Percentiles rank a stretch among this genome's conserved stretches.
These are phyloP conservation scores for Nudaria mundana DNA, from an alignment of 2,888 invertebrate species.

Conservation along the genomic window DNA sequence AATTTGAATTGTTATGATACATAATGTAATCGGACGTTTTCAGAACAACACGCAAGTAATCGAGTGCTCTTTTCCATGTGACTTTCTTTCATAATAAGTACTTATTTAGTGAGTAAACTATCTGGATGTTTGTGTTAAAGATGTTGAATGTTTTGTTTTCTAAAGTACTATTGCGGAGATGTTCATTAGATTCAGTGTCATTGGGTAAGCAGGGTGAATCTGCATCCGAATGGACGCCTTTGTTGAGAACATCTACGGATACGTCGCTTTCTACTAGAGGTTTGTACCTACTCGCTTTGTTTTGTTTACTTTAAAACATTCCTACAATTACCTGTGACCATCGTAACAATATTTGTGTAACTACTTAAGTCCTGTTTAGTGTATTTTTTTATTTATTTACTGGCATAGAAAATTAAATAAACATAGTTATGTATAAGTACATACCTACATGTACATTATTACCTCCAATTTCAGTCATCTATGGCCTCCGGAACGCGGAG, in stretches of 20 bases:
- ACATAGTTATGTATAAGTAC: too few species aligned
- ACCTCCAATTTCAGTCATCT: too few species aligned
- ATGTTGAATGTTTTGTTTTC: slow-evolving; percentile 38
- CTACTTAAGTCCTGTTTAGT: neutral
- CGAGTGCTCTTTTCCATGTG: slow-evolving; percentile 1
- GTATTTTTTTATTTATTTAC: too few species aligned
- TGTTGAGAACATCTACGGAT: slow-evolving; percentile 39
- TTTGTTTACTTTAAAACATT: slow-evolving; percentile 28
- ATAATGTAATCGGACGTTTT: slow-evolving; percentile 19
- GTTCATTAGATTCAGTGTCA: slow-evolving; percentile 37
- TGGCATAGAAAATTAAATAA: too few species aligned
- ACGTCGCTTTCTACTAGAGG: slow-evolving; percentile 32
- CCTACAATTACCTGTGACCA: slow-evolving; percentile 18
- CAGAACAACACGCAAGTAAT: slow-evolving; percentile 21
- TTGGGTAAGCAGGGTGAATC: slow-evolving; percentile 35
- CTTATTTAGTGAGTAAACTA: too few species aligned
- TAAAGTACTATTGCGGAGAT: slow-evolving; percentile 41
- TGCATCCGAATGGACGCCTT: slow-evolving; percentile 58
- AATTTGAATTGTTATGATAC: slow-evolving; percentile 36
- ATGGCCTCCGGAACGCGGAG: too few species aligned
- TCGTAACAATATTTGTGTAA: slow-evolving; percentile 1
- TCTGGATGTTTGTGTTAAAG: too few species aligned
- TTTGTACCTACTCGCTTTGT: slow-evolving; percentile 23
- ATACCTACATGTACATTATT: too few species aligned
- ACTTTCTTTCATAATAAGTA: neutral